Conservation (phyloP, 2,113 vertebrate genomes). For the Opisthocomus hoazin region DNA sequence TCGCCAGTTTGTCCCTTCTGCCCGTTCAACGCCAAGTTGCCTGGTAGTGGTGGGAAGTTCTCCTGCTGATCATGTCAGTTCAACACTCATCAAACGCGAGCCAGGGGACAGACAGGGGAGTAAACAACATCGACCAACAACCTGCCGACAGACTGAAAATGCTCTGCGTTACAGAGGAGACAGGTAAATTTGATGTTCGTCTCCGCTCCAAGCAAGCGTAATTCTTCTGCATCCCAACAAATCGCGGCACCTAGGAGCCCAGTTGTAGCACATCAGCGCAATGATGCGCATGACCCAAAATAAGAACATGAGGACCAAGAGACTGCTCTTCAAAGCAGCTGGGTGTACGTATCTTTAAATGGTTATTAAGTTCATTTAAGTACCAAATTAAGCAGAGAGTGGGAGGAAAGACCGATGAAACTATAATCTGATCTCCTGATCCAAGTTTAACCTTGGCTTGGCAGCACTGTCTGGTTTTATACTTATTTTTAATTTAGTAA, state of each 20-base stretch:
- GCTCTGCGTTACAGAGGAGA: not conserved
- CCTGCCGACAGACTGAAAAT: not conserved
- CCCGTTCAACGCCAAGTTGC: not conserved
- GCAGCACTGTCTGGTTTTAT: not conserved
- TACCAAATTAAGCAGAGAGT: constrained; percentile 37
- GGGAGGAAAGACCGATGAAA: constrained; percentile 33
- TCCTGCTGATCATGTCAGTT: not conserved
- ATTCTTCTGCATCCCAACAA: not conserved
- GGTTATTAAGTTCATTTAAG: constrained; percentile 10
- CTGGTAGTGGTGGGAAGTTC: not conserved
- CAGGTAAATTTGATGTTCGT: not conserved
- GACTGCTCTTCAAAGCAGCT: constrained; percentile 19
- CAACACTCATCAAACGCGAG: not conserved
- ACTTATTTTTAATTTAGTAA: constrained; percentile 25
- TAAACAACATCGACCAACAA: not conserved
- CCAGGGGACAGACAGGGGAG: not conserved
- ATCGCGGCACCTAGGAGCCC: not conserved
- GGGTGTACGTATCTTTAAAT: constrained; percentile 5
- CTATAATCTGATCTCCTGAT: constrained; percentile 6
- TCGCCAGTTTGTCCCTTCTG: not conserved
- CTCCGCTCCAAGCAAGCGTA: not conserved
- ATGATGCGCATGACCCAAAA: not conserved
- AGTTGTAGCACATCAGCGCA: not conserved
- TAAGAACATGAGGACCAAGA: not conserved
- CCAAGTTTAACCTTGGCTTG: constrained; percentile 37